Evolutionary conservation across 2,113 vertebrate species (phyloP), one percentile per base, ranked within the genome.

Genomic region (Cinclus mexicanus): DNA sequence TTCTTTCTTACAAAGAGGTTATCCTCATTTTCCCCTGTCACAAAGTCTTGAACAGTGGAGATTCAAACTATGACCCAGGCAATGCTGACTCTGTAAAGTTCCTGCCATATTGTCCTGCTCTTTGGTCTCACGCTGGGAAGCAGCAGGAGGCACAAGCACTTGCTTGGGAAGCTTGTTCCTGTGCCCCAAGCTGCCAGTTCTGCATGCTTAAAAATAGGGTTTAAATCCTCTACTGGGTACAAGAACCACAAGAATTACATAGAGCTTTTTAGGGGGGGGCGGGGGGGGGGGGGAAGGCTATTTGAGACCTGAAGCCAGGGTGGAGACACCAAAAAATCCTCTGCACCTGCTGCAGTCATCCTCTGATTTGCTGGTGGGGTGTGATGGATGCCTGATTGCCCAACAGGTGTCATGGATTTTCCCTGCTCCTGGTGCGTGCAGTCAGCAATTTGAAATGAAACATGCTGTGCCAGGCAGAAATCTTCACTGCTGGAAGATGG

Each of bases 151-250:
- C 87, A 70, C 33, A 63, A 86, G 37, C 0, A 0, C 83, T 78
- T 65, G 60, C 81, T 90, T 84, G 80, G 49, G 64, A 88, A 71
- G 55, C 55, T 80, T 53, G 20, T 60, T 94, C 13, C 55, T 19
- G 13, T 89, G 74, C 69, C 64, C 94, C 31, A 78, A 55, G 56
- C 72, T 89, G 64, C 57, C 90, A 90, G 72, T 52, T 78, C 81
- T 90, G 52, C n/a, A 1, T 59, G 70, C 82, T 94, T 96, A 95
- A 95, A 96, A 96, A 95, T 93, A 95, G 93, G 75, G 63, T 77
- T 96, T 94, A 88, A 90, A 85, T 96, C 71, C 59, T 85, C 90
- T 93, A 35, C 71, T 80, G 76, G 63, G 67, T 80, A 56, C 70
- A 70, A 93, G 94, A 95, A 21, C 55, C 3, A 4, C 24, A 76